Evolutionary conservation across 2,797 vertebrate genomes (phyloP).

Genomic region (Chiloscyllium punctatum): DNA sequence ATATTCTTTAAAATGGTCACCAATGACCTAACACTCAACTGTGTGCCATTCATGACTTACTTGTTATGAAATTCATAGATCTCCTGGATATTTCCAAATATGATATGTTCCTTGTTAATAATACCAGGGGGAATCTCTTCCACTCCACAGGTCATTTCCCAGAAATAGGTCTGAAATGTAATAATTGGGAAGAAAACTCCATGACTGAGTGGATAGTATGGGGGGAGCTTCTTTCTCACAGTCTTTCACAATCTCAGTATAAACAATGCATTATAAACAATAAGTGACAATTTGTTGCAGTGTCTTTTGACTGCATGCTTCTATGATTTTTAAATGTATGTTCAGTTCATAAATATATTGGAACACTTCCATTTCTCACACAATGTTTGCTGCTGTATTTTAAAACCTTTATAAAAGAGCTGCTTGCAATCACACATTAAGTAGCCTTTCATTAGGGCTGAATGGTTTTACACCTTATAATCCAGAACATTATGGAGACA

Average conservation of each 20-base stretch:
- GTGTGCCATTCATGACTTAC: constrained; percentile 58
- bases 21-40: background rate
- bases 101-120: constrained; percentile 83
- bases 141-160: constrained; percentile 92
- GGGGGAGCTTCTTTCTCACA: background rate
- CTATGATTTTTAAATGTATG: background rate
- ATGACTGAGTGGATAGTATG: background rate
- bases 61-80: constrained; percentile 97
- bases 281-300: background rate
- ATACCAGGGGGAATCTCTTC: constrained; percentile 89
- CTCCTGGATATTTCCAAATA: constrained; percentile 97
- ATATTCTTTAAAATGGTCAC: background rate
- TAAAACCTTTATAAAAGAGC: background rate
- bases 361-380: background rate
- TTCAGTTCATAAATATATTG: background rate
- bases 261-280: too few species aligned
- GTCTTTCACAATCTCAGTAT: background rate
- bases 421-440: background rate
- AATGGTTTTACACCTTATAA: background rate
- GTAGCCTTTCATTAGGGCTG: background rate
- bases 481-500: background rate
- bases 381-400: background rate
- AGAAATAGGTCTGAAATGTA: constrained; percentile 83
- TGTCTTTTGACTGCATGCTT: background rate
- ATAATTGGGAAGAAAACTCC: background rate